phyloP scores from a whole-genome alignment of 2,888 invertebrate species.

The Xanthostigma xanthostigma region DNA sequence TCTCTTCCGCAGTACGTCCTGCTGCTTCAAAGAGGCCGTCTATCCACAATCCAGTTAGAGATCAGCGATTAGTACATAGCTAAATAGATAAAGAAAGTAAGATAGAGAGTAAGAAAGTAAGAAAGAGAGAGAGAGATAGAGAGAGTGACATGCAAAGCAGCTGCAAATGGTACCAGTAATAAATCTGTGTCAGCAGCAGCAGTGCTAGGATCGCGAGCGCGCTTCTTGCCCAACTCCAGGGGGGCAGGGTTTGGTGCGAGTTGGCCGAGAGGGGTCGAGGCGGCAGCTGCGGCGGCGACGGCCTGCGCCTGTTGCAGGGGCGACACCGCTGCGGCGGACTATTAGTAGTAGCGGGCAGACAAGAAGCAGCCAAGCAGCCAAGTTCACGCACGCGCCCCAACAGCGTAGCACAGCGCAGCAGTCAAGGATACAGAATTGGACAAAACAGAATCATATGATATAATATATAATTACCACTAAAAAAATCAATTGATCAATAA shows the following conservation, averaged over 20 bases:
- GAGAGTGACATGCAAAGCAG: slow-evolving; percentile 47
- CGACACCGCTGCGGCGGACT: slow-evolving; percentile 34
- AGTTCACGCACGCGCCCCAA: slow-evolving; percentile 27
- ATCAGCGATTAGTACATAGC: slow-evolving; percentile 10
- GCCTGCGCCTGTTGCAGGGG: slow-evolving; percentile 47
- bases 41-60: slow-evolving; percentile 12
- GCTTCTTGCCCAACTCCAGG: slow-evolving; percentile 90
- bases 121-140: slow-evolving; percentile 17
- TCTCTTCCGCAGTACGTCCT: too few species aligned
- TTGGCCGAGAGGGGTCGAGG: slow-evolving; percentile 40
- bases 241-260: slow-evolving; percentile 43
- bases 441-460: neutral
- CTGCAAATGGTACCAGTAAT: slow-evolving; percentile 78
- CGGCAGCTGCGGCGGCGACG: slow-evolving; percentile 42
- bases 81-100: slow-evolving; percentile 18
- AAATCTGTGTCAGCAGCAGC: slow-evolving; percentile 59
- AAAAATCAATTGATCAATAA: too few species aligned
- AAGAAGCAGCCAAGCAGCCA: slow-evolving; percentile 24
- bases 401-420: slow-evolving; percentile 9
- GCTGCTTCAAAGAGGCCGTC: too few species aligned
- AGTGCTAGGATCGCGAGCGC: slow-evolving; percentile 62
- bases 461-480: too few species aligned
- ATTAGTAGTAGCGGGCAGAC: slow-evolving; percentile 31
- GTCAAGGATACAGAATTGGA: neutral
- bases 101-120: slow-evolving; percentile 26